Base-by-base conservation (phyloP, 2,888 invertebrate genomes). In the Drosophila incognita region DNA sequence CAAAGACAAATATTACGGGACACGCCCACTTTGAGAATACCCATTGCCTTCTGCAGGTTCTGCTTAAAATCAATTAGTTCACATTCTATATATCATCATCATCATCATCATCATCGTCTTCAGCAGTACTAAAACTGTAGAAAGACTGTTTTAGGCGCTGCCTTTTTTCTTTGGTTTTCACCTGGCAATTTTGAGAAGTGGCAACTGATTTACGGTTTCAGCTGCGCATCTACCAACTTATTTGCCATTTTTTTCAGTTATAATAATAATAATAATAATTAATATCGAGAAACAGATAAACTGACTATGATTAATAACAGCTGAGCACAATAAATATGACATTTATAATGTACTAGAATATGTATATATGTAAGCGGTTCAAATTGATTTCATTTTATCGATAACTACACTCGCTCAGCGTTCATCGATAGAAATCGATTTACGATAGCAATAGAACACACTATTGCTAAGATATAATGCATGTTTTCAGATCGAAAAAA, bases 21-120 rank as follows among this genome's bases (percentile, higher is more conserved):
- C 61, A 68, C 91, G 82, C 91, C 90, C 54, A 51, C 54, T 24
- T 33, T 7, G n/a, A 1, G 13, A 2, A n/a, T 15, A 2, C 49
- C 8, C 1, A 27, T 13, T 15, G 52, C 8, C 42, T 18, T 52
- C 70, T 57, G 53, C 79, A 79, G 86, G 82, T 87, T 89, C 87
- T 87, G 87, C 84, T 81, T 84, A 81, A 86, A 91, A 91, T 90
- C 91, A 90, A 91, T 91, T 91, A 91, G 82, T 82, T 51, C 72
- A 33, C 51, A 75, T 86, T 82, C 70, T 76, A 69, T 57, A 33
- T 10, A 31, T 35, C 52, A 21, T 24, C 18, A 18, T 54, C 13
- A 27, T 36, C 3, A 74, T 81, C 88, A 53, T 53, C 52, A 10
- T 35, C 54, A 27, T 54, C 38, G 4, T 27, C 68, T 74, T 83